These are phyloP conservation scores for Galemys pyrenaicus DNA, from an alignment of 2,113 vertebrate genomes.

Conservation along the genomic window DNA sequence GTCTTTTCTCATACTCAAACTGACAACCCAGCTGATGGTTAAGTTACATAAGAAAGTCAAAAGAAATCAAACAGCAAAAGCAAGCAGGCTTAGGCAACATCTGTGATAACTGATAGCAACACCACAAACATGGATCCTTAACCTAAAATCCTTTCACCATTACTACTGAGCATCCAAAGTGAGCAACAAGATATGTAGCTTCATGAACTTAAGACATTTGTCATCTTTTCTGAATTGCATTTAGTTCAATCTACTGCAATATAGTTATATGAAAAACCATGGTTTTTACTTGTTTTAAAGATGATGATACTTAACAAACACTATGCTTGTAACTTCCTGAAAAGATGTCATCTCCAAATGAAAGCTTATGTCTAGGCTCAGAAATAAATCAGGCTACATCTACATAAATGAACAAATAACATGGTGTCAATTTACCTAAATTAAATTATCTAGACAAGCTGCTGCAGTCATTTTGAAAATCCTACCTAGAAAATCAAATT, in stretches of 20 bases:
- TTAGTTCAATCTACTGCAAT: neutral
- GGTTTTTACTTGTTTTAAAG: conserved; percentile 24
- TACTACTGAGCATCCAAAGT: neutral
- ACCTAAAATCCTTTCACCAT: neutral
- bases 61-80: neutral
- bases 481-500: neutral
- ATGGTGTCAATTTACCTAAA: neutral
- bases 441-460: neutral
- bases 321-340: neutral
- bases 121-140: neutral
- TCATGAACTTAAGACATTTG: neutral
- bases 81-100: neutral
- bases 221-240: neutral
- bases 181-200: neutral
- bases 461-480: neutral
- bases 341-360: neutral
- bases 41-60: neutral
- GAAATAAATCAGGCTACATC: neutral
- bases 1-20: conserved; percentile 4
- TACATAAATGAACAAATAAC: neutral
- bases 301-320: neutral
- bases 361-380: neutral
- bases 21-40: neutral
- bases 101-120: neutral
- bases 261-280: neutral